phyloP scores from a whole-genome alignment of 1,140 invertebrate species.

The Pseudomyrmex dendroicus region DNA sequence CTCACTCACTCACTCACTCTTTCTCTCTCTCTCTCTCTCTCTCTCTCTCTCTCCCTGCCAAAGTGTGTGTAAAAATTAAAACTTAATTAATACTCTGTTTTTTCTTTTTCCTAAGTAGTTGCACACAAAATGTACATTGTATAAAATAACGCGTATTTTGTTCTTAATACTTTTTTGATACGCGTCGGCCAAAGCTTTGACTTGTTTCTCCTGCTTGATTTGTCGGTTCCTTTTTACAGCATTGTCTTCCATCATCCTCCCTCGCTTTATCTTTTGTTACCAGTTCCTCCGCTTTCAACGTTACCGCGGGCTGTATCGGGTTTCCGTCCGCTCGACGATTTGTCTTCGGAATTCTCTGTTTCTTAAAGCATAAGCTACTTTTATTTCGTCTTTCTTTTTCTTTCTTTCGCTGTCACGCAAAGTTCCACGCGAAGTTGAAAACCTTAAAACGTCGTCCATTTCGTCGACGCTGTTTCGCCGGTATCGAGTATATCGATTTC shows the following conservation, averaged over 20 bases:
- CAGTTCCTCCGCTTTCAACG: conserved; percentile 58
- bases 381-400: conserved; percentile 23
- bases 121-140: not conserved
- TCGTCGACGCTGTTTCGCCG: conserved; percentile 39
- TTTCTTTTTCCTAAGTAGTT: conserved; percentile 2
- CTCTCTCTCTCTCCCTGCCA: not conserved
- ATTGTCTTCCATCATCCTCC: conserved; percentile 59
- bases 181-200: conserved; percentile 33
- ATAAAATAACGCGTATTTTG: conserved; percentile 43
- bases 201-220: conserved; percentile 58
- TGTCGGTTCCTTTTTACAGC: conserved; percentile 45
- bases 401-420: conserved; percentile 26
- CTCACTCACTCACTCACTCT: too few relatives aligned
- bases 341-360: conserved; percentile 61
- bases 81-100: not conserved
- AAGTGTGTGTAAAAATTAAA: conserved; percentile 9
- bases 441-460: conserved; percentile 57
- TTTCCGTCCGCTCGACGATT: conserved; percentile 55
- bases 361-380: conserved; percentile 61
- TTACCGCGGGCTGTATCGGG: conserved; percentile 60
- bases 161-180: conserved; percentile 46
- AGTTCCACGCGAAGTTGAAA: conserved; percentile 58
- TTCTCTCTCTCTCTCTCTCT: too few relatives aligned
- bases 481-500: conserved; percentile 50
- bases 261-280: conserved; percentile 58